Evolutionary conservation across 35 echinoderm and acorn worm genomes (phyloP).

Genomic region (Lytechinus pictus): DNA sequence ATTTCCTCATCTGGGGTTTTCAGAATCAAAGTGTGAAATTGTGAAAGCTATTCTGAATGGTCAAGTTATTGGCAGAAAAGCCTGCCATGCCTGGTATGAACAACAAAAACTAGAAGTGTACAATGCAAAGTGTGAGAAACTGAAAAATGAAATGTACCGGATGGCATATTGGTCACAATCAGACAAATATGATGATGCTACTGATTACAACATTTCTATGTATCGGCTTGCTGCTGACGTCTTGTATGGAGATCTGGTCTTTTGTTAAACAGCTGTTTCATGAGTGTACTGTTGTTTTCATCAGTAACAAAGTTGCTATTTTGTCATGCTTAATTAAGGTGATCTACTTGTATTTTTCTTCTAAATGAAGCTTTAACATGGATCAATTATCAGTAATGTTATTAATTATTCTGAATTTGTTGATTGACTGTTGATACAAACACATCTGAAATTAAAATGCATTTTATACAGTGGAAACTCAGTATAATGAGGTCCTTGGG

Average conservation of each 20-base stretch:
- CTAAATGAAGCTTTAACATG: no score
- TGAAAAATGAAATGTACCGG: constrained; percentile 33
- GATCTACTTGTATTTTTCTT: no score
- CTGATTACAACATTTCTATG: constrained; percentile 37
- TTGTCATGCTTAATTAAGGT: no score
- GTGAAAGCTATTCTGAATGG: constrained; percentile 16
- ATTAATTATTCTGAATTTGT: no score
- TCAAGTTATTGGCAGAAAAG: constrained; percentile 26
- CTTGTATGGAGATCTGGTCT: constrained; percentile 39
- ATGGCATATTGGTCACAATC: constrained; percentile 42
- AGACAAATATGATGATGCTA: constrained; percentile 46
- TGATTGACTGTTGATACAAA: no score
- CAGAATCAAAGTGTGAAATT: not conserved
- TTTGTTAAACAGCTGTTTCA: not conserved
- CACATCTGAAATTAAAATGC: no score
- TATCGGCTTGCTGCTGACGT: constrained; percentile 49
- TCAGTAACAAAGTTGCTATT: no score
- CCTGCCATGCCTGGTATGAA: constrained; percentile 47
- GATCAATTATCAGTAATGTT: no score
- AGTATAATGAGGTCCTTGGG: no score
- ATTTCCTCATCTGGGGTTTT: not conserved
- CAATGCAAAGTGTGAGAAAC: constrained; percentile 55
- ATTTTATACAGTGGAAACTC: no score
- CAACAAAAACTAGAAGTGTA: not conserved
- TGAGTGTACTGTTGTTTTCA: no score